A percentile compares a stretch with the other conserved stretches of the same genome.
Conservation (phyloP, 2,113 vertebrate species). For the Eulacestoma nigropectus region DNA sequence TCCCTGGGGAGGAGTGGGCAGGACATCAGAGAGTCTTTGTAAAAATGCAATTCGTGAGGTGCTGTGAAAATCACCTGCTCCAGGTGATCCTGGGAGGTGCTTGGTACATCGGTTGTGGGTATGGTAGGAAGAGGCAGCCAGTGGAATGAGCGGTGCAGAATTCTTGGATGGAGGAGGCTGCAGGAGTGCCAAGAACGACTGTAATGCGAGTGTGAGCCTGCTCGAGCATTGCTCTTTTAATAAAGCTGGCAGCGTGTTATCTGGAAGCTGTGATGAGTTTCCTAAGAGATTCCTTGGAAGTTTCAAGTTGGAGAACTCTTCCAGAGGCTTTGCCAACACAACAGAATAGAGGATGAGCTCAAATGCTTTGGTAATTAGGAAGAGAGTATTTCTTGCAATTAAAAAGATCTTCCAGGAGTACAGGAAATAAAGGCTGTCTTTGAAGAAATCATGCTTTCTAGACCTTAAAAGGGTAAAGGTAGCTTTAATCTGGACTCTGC, state of each 20-base stretch:
- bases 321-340: conserved; percentile 5
- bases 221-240: background rate
- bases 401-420: conserved; percentile 20
- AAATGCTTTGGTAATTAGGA: conserved; percentile 26
- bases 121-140: background rate
- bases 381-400: background rate
- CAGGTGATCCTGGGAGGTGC: background rate
- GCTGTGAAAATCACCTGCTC: background rate
- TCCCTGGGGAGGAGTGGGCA: background rate
- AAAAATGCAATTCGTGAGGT: fast-evolving
- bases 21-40: background rate
- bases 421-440: conserved; percentile 1
- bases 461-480: background rate
- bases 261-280: conserved; percentile 31
- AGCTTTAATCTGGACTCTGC: conserved; percentile 16
- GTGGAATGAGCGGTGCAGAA: background rate
- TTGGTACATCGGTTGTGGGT: fast-evolving
- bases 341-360: conserved; percentile 4
- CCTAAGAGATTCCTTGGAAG: conserved; percentile 30
- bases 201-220: conserved; percentile 10
- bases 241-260: conserved; percentile 1
- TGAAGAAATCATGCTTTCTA: conserved; percentile 26
- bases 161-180: background rate
- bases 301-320: conserved; percentile 20
- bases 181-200: conserved; percentile 33